Conservation (phyloP, 2,113 vertebrate genomes). For the Otus sunia region DNA sequence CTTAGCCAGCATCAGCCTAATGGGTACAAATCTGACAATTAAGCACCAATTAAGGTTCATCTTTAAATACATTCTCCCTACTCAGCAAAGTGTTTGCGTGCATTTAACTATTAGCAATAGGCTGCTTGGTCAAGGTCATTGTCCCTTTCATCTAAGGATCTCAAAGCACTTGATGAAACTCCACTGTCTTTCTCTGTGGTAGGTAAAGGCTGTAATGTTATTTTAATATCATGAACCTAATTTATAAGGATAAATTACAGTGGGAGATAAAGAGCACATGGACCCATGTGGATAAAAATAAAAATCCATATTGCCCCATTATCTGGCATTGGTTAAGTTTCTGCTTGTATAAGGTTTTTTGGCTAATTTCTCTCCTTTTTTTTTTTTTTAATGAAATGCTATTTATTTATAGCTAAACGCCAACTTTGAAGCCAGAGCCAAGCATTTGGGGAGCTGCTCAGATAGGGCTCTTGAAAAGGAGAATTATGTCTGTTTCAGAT, state of each 20-base stretch:
- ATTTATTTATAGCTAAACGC: conserved; percentile 60
- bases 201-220: conserved; percentile 52
- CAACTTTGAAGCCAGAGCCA: conserved; percentile 59
- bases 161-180: conserved; percentile 46
- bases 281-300: conserved; percentile 57
- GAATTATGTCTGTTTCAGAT: conserved; percentile 51
- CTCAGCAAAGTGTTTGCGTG: background rate
- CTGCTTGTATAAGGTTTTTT: conserved; percentile 50
- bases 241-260: conserved; percentile 64
- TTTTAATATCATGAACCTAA: conserved; percentile 53
- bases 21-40: conserved; percentile 32
- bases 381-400: conserved; percentile 39
- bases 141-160: conserved; percentile 50
- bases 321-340: conserved; percentile 59
- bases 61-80: background rate
- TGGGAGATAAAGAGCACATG: conserved; percentile 49
- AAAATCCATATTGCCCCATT: conserved; percentile 48
- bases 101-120: background rate
- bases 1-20: background rate
- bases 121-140: background rate
- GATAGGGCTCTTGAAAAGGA: conserved; percentile 43
- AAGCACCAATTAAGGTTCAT: conserved; percentile 3
- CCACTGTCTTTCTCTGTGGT: conserved; percentile 37
- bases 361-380: conserved; percentile 36
- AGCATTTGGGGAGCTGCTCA: conserved; percentile 57